These are phyloP conservation scores for Lucinisca nassula DNA, from an alignment of 2,888 invertebrate genomes.

Conservation along the genomic window DNA sequence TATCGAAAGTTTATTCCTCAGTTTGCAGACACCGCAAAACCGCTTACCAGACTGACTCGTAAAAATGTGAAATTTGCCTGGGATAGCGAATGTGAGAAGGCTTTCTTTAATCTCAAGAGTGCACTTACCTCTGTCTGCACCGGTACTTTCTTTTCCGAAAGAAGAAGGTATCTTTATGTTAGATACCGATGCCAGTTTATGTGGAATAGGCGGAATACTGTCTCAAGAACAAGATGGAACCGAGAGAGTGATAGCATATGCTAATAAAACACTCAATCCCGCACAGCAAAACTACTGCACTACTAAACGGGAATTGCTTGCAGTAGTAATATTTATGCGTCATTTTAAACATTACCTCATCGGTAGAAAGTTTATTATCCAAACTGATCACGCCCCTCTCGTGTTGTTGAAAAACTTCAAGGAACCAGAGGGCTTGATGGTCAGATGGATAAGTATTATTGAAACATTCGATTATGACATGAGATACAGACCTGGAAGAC, in stretches of 20 bases:
- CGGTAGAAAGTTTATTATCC: conserved; percentile 50
- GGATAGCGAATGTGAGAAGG: too few relatives aligned
- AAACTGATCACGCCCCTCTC: conserved; percentile 68
- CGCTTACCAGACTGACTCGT: conserved; percentile 8
- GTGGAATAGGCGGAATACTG: conserved; percentile 67
- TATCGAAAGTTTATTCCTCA: conserved; percentile 42
- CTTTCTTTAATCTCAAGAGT: too few relatives aligned
- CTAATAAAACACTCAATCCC: conserved; percentile 43
- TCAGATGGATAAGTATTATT: conserved; percentile 52
- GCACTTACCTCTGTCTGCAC: background rate
- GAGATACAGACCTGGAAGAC: conserved; percentile 46
- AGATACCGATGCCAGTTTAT: conserved; percentile 70
- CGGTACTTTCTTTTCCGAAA: conserved; percentile 57
- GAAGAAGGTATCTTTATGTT: conserved; percentile 51
- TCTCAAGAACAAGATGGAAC: conserved; percentile 62
- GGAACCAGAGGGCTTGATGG: conserved; percentile 50
- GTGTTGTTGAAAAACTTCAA: conserved; percentile 59
- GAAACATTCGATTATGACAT: conserved; percentile 57
- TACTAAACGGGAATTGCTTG: conserved; percentile 61
- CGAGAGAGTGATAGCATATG: conserved; percentile 69
- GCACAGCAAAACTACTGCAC: conserved; percentile 62
- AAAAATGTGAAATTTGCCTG: too few relatives aligned
- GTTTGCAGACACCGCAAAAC: conserved; percentile 17
- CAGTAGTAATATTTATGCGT: conserved; percentile 64
- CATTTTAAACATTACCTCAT: conserved; percentile 68